Evolutionary conservation across 1,140 invertebrate genomes (phyloP), one percentile per base, ranked within the genome.

Genomic region (Drosophila repleta): DNA sequence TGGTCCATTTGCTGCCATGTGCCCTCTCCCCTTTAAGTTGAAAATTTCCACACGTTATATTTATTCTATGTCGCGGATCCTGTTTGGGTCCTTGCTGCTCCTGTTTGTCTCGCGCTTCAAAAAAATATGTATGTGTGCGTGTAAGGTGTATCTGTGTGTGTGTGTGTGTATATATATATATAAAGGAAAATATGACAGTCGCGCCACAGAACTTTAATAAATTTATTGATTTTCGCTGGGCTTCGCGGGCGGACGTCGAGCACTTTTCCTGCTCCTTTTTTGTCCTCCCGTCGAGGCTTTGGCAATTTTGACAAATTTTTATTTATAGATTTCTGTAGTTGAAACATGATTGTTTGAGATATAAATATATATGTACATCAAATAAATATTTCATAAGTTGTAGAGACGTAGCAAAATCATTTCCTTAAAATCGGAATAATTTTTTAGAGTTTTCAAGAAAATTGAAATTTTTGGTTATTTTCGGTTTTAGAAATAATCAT

Each of bases 221-320:
- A 88, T 79, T 79, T 88, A 88, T 88, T 89, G 83, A 88, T 88
- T 88, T 87, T 88, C 29, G 11, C 53, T 65, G 39, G 17, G n/a
- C n/a, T n/a, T n/a, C n/a, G n/a, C 6, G 11, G 26, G 62, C 35
- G 11, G 26, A 53, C 35, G 56, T 64, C 32, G 11, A 60, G 53
- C 62, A 62, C 62, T 66, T 49, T 58, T 18, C n/a, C n/a, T n/a
- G n/a, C 39, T 45, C 35, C 18, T 18, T 52, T 46, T 13, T 6
- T n/a, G 24, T 2, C 32, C 35, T 29, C 4, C 8, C 3, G 10
- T 17, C 29, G 7, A 43, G 15, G 6, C 15, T 6, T n/a, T n/a
- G 39, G 6, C 6, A 43, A 43, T 43, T 43, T 17, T 17, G 17
- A 17, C n/a, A 8, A 43, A 51, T 46, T 45, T 63, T 7, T 18